Base-by-base conservation (phyloP, 2,888 invertebrate genomes). In the Elysia crispata region DNA sequence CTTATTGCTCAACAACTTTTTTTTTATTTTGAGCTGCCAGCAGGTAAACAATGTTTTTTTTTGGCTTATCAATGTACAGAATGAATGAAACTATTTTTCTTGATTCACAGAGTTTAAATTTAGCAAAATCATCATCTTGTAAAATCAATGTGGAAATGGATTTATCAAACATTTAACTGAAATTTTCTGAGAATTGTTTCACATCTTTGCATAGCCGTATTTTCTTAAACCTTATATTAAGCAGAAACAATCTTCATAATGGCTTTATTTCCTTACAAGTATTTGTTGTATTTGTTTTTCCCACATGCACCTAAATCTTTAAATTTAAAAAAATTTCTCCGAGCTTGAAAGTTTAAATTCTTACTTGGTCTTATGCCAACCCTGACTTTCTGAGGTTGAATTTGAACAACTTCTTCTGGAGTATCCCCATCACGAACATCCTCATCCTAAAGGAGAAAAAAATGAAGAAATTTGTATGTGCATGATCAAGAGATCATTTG, bases 331-430 rank as follows among this genome's bases (percentile, higher is more conserved):
- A 67, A 70, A 28, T 82, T 41, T 41, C 41, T 41, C 41, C 41
- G 3, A 41, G 11, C 3, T 11, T 41, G 3, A 41, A 11, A 41
- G 11, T 41, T 3, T 11, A 41, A 6, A 11, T 11, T 41, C 88
- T 86, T 85, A 89, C 89, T 89, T 74, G 89, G 89, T 80, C 89
- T 84, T 31, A 89, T 84, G 77, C 86, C 86, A 50, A 89, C 82
- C n/a, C 84, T 81, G 18, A 89, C 83, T 57, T 77, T 33, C 79
- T 89, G 89, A 30, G 89, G 89, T 64, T 88, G 86, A 28, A 89
- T 85, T 79, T 89, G 89, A 8, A 89, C 86, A 62, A 89, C 88
- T 80, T 87, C 85, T 69, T 86, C 86, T 13, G 83, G 81, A 6
- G 81, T 84, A 1, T 83, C 81, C 11, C 88, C 89, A 85, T 89